Conservation (phyloP, 2,797 vertebrate species). For the Eremophila alpestris region DNA sequence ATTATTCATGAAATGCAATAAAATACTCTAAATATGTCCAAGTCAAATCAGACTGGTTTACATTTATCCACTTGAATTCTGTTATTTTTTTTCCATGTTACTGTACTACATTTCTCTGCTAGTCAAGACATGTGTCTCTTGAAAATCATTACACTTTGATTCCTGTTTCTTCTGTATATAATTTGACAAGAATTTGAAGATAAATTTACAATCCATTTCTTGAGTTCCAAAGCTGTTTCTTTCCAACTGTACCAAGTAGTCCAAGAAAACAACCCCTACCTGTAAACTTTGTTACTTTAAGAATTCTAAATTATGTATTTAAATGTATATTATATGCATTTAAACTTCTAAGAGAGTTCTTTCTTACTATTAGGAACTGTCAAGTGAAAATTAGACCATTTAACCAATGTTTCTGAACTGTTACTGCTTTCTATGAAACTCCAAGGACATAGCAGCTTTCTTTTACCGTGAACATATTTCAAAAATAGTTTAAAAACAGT, state of each 20-base stretch:
- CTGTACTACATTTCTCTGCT: neutral
- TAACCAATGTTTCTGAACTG: neutral
- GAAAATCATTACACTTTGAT: neutral
- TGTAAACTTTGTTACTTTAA: neutral
- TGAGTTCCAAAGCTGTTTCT: neutral
- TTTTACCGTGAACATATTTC: neutral
- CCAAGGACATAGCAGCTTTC: neutral
- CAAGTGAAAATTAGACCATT: neutral
- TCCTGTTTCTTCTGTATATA: neutral
- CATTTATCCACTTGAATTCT: neutral
- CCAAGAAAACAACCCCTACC: neutral
- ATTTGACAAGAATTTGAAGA: neutral
- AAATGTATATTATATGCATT: neutral
- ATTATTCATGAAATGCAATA: neutral
- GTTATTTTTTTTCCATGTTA: neutral
- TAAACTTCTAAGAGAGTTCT: neutral
- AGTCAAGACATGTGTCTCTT: neutral
- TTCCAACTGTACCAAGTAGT: neutral
- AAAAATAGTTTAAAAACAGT: neutral
- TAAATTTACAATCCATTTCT: neutral
- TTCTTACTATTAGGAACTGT: neutral
- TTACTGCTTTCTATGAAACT: neutral
- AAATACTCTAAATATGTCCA: neutral
- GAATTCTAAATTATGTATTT: neutral
- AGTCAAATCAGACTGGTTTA: neutral